A percentile compares a stretch with the other conserved stretches of the same genome.
Evolutionary conservation across 2,797 vertebrate species (phyloP).

Genomic region (Streptopelia turtur): DNA sequence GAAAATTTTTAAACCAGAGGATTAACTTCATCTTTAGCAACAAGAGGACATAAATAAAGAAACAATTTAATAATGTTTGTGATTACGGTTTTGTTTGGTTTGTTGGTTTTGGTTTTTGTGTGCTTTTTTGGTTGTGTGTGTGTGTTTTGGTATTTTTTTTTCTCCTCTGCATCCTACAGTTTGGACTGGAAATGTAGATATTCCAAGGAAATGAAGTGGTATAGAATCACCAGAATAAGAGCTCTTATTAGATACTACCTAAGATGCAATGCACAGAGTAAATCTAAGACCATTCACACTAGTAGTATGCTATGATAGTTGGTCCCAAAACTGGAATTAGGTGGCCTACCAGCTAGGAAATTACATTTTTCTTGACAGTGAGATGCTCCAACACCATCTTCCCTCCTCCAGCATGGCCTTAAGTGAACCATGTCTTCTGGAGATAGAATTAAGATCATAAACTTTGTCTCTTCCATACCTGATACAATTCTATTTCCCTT

Average conservation of each 20-base stretch:
- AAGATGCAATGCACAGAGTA: rapidly evolving
- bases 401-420: background rate
- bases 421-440: background rate
- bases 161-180: background rate
- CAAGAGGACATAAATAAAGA: background rate
- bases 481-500: background rate
- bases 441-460: background rate
- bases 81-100: background rate
- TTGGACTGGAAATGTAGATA: background rate
- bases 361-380: background rate
- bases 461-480: background rate
- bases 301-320: background rate
- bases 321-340: background rate
- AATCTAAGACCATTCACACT: background rate
- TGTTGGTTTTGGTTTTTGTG: no score
- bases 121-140: no score
- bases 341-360: background rate
- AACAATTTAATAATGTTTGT: background rate
- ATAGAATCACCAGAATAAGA: background rate
- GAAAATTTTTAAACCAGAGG: background rate
- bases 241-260: background rate
- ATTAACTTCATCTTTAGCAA: background rate
- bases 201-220: background rate
- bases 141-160: background rate
- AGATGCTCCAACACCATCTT: background rate